Conservation (phyloP, 2,888 invertebrate species). For the Athetis lepigone region DNA sequence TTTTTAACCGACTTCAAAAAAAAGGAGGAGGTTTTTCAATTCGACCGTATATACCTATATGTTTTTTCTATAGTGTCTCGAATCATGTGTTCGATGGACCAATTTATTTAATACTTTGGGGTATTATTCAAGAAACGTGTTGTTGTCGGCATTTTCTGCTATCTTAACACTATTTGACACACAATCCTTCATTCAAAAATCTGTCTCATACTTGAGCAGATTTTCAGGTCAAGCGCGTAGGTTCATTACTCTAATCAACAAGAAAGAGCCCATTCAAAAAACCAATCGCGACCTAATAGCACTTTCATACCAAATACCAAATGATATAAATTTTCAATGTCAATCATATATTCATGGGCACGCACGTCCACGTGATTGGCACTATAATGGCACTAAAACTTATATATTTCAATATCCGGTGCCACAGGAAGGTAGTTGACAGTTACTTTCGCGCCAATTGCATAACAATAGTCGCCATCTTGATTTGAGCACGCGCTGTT, state of each 20-base stretch:
- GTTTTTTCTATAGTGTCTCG: no score
- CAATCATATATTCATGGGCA: slow-evolving; percentile 68
- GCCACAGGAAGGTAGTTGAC: slow-evolving; percentile 75
- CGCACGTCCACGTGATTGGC: slow-evolving; percentile 67
- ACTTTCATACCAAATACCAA: slow-evolving; percentile 54
- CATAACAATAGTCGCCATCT: slow-evolving; percentile 75
- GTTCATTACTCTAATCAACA: slow-evolving; percentile 9
- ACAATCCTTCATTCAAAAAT: no score
- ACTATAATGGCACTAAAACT: slow-evolving; percentile 61
- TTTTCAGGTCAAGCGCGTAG: neutral
- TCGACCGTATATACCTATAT: no score
- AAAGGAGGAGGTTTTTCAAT: no score
- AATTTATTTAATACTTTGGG: no score
- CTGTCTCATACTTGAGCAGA: no score
- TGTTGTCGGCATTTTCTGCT: no score
- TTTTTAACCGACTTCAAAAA: no score
- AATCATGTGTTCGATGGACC: no score
- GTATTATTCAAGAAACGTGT: no score
- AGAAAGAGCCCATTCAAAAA: slow-evolving; percentile 30
- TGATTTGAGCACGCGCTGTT: slow-evolving; percentile 56
- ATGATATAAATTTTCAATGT: slow-evolving; percentile 69
- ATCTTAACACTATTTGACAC: no score
- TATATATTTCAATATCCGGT: slow-evolving; percentile 73
- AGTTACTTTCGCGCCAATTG: slow-evolving; percentile 80
- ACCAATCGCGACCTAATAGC: slow-evolving; percentile 49